Conservation (phyloP, 1,140 invertebrate genomes). For the Scylla paramamosain region DNA sequence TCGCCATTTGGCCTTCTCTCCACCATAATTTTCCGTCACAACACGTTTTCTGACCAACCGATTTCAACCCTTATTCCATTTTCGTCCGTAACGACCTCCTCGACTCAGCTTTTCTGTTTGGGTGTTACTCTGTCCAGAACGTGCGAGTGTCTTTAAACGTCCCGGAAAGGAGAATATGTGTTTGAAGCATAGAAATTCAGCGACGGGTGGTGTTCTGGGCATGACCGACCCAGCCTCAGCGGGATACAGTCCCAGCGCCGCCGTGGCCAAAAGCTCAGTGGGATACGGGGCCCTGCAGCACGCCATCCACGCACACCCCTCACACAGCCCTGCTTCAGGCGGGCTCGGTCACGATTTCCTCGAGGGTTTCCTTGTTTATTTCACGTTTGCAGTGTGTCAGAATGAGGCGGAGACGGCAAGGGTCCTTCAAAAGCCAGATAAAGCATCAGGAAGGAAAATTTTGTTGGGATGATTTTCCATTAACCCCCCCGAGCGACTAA, state of each 20-base stretch:
- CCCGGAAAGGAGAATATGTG: conserved; percentile 21
- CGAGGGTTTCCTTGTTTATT: not conserved
- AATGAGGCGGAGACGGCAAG: not conserved
- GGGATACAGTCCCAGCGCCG: conserved; percentile 47
- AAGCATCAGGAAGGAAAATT: not conserved
- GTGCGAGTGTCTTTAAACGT: conserved; percentile 11
- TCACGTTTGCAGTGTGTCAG: conserved; percentile 21
- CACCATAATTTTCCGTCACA: not conserved
- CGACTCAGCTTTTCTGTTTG: not conserved
- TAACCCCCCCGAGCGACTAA: conserved; percentile 46
- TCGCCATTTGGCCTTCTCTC: not conserved
- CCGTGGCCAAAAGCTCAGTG: conserved; percentile 39
- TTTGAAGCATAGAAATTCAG: conserved; percentile 36
- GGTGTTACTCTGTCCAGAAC: not conserved
- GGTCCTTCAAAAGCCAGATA: not conserved
- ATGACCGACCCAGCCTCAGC: conserved; percentile 38
- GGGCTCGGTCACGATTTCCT: not conserved
- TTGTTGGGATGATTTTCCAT: conserved; percentile 49
- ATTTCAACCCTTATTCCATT: not conserved
- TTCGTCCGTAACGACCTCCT: not conserved
- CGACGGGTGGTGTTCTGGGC: conserved; percentile 37
- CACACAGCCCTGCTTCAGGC: not conserved
- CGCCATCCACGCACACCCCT: conserved; percentile 39
- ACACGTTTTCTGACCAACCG: conserved; percentile 11
- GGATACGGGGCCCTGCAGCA: conserved; percentile 19